Conservation (phyloP, 2,888 invertebrate species). For the Cheilosia pagana region DNA sequence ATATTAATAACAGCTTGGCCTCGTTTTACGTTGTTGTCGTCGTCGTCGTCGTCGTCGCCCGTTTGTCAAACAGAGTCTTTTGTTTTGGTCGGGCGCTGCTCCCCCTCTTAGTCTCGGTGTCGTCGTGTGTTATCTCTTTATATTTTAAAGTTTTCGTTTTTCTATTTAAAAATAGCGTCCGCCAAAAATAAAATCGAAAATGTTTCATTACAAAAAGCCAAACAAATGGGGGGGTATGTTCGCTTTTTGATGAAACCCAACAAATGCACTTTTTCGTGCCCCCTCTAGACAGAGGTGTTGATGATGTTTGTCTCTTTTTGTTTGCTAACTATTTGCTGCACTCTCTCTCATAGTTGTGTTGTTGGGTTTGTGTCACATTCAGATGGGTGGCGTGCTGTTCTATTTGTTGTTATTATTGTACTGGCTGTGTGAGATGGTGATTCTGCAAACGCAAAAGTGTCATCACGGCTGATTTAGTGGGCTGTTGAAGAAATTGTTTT, state of each 20-base stretch:
- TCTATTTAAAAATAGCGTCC: slow-evolving; percentile 62
- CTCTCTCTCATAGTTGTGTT: slow-evolving; percentile 18
- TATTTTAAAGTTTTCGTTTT: slow-evolving; percentile 54
- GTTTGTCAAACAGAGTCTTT: slow-evolving; percentile 60
- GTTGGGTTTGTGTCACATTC: slow-evolving; percentile 15
- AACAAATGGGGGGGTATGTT: slow-evolving; percentile 23
- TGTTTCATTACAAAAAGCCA: slow-evolving; percentile 11
- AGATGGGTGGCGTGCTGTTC: not conserved
- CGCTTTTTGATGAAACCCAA: slow-evolving; percentile 42
- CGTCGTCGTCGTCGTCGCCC: slow-evolving; percentile 37
- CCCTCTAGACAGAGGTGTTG: not conserved
- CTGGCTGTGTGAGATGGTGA: not conserved
- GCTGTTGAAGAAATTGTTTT: slow-evolving; percentile 36
- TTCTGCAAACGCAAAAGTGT: slow-evolving; percentile 25
- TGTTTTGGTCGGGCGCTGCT: slow-evolving; percentile 50
- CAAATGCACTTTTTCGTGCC: slow-evolving; percentile 52
- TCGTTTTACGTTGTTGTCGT: slow-evolving; percentile 53
- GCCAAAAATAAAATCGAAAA: slow-evolving; percentile 58
- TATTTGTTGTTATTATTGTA: slow-evolving; percentile 7
- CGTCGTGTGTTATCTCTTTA: slow-evolving; percentile 10
- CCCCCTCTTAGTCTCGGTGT: slow-evolving; percentile 14
- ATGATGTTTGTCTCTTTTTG: slow-evolving; percentile 28
- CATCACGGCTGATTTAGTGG: slow-evolving; percentile 26
- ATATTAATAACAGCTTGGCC: slow-evolving; percentile 70
- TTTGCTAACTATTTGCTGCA: not conserved